Evolutionary conservation across 1,140 invertebrate species (phyloP).

Genomic region (Conus ventricosus): DNA sequence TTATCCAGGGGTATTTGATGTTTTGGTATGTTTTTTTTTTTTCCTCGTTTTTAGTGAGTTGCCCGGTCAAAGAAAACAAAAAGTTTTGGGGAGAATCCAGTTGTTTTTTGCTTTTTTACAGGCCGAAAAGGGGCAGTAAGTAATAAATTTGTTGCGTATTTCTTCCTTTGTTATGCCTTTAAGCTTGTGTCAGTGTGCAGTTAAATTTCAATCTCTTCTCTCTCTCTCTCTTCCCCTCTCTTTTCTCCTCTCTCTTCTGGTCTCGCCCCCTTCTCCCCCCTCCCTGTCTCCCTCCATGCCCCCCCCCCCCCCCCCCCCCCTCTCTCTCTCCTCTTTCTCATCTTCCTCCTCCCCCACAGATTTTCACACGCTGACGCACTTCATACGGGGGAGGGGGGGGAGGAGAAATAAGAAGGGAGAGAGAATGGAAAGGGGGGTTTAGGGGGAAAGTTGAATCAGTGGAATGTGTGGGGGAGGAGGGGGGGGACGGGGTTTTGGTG

Average conservation of each 20-base stretch:
- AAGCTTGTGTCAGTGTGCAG: too few species aligned
- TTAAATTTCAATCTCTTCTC: too few species aligned
- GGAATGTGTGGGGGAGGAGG: background rate
- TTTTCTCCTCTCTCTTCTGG: background rate
- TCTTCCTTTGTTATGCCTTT: background rate
- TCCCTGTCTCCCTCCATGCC: too few species aligned
- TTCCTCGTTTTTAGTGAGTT: background rate
- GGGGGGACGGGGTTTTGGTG: too few species aligned
- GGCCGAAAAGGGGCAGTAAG: background rate
- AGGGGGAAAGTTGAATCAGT: background rate
- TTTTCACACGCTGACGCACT: background rate
- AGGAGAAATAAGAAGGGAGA: background rate
- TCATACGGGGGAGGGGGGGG: background rate
- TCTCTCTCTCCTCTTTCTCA: background rate
- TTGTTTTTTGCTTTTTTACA: background rate
- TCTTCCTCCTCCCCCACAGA: background rate
- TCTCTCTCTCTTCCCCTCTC: background rate
- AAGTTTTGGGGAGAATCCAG: background rate
- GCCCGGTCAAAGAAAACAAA: background rate
- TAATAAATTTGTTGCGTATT: background rate
- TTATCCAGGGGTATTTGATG: background rate
- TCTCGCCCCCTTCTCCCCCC: too few species aligned
- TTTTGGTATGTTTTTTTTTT: background rate
- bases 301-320: background rate
- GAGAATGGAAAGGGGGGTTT: background rate